Evolutionary conservation across 2,888 invertebrate species (phyloP), one percentile per base, ranked within the genome.

Genomic region (Luperina nickerlii): DNA sequence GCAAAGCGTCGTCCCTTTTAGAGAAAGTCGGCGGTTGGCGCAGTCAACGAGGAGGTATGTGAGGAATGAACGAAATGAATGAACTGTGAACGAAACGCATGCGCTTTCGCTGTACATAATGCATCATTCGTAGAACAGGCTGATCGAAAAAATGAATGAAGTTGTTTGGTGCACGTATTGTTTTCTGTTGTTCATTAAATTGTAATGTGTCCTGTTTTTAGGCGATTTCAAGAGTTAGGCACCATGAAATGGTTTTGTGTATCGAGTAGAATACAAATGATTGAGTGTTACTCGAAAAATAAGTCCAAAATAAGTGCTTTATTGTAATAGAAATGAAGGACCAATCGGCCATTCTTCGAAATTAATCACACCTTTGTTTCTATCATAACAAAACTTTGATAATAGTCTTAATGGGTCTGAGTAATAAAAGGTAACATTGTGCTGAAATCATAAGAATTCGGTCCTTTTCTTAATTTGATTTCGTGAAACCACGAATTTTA

Each of bases 31-130:
- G 96, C 93, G 96, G 96, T 11, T 97, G 96, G 96, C 96, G 97
- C 89, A 96, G 96, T 90, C 96, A 96, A 88, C 96, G 97, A 83
- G 96, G 96, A 97, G 97, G 97, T 97, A 96, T 92, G 96, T 95
- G 90, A 79, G 81, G 84, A 82, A 84, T 73, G 79, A 84, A 84
- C 74, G 62, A 38, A 75, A 60, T 71, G 71, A 83, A 75, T 75
- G 68, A 45, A 27, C 27, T 38, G 51, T 82, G 84, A 77, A 84
- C 77, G 67, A 79, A 76, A 81, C 90, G 93, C 94, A 94, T 94
- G 94, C 89, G 93, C 94, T 94, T 93, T 90, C 82, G 89, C 90
- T 92, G 91, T 92, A 89, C 72, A 88, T 88, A 69, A 45, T 65
- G 83, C 83, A 78, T 79, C 84, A 82, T 60, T 62, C 51, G 81